These are phyloP conservation scores for Lutjanus erythropterus DNA, from an alignment of 2,113 vertebrate genomes.

Conservation along the genomic window DNA sequence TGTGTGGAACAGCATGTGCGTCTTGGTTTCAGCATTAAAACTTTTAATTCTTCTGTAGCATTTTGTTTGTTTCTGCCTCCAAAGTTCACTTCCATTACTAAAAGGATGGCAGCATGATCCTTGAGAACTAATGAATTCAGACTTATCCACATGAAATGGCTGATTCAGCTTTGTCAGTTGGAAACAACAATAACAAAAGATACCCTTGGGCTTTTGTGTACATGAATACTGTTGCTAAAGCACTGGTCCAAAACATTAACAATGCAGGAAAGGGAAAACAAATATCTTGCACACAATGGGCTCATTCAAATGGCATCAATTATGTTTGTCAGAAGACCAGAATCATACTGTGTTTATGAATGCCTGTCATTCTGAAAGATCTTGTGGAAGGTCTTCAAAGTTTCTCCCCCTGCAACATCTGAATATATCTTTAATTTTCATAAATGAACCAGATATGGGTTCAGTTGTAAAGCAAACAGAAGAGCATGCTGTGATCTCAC, in stretches of 20 bases:
- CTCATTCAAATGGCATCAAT: constrained; percentile 61
- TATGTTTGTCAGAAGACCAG: constrained; percentile 55
- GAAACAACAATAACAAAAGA: constrained; percentile 71
- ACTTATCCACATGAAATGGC: constrained; percentile 66
- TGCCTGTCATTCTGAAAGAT: constrained; percentile 45
- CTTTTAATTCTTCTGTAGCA: constrained; percentile 20
- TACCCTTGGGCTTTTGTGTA: constrained; percentile 76
- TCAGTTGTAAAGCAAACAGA: constrained; percentile 18
- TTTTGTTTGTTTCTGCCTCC: constrained; percentile 23
- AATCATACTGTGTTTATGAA: constrained; percentile 36
- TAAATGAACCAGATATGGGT: neutral
- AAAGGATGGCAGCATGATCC: constrained; percentile 60
- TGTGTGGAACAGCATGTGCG: neutral
- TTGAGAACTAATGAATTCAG: constrained; percentile 75
- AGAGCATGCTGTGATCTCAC: neutral
- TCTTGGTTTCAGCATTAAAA: constrained; percentile 11
- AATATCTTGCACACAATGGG: constrained; percentile 59
- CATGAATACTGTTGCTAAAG: constrained; percentile 60
- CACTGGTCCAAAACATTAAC: constrained; percentile 64
- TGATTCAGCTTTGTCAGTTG: constrained; percentile 72
- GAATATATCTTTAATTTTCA: constrained; percentile 18
- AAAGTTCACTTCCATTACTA: constrained; percentile 66
- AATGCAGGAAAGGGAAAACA: constrained; percentile 62
- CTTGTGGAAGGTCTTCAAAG: constrained; percentile 34
- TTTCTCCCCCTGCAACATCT: constrained; percentile 9